A percentile compares a stretch with the other conserved stretches of the same genome.
These are phyloP conservation scores for Cochlearius cochlearius DNA, from an alignment of 2,113 vertebrate species.

Conservation along the genomic window DNA sequence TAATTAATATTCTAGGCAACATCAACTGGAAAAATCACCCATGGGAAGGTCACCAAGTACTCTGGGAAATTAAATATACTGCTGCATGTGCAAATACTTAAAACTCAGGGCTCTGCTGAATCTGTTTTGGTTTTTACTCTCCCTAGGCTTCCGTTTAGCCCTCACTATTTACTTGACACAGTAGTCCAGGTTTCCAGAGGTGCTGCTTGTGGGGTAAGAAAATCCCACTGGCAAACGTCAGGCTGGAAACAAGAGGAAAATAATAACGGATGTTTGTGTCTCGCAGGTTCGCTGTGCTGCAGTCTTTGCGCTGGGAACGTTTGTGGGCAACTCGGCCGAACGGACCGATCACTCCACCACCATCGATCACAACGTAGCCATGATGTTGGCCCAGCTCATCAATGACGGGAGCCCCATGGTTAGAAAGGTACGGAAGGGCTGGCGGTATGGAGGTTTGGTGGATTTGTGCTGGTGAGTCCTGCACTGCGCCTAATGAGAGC, in stretches of 20 bases:
- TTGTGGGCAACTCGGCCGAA: conserved; percentile 94
- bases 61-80: neutral
- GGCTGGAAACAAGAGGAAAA: neutral
- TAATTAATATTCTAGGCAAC: conserved; percentile 1
- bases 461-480: neutral
- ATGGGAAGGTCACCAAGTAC: neutral
- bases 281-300: conserved; percentile 91
- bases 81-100: neutral
- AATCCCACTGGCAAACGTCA: rapidly evolving
- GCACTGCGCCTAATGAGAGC: neutral
- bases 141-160: neutral
- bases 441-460: neutral
- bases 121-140: neutral
- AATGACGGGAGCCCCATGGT: conserved; percentile 95
- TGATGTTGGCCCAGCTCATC: conserved; percentile 98
- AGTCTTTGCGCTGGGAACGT: conserved; percentile 93
- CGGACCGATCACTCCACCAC: conserved; percentile 97
- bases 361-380: conserved; percentile 98
- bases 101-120: neutral
- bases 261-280: neutral
- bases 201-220: rapidly evolving
- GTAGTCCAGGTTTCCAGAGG: neutral
- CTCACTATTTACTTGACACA: neutral
- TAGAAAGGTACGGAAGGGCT: conserved; percentile 80
- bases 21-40: neutral